Percentiles rank a stretch among this genome's conserved stretches.
These are phyloP conservation scores for Beris chalybata DNA, from an alignment of 2,888 invertebrate genomes.

Conservation along the genomic window DNA sequence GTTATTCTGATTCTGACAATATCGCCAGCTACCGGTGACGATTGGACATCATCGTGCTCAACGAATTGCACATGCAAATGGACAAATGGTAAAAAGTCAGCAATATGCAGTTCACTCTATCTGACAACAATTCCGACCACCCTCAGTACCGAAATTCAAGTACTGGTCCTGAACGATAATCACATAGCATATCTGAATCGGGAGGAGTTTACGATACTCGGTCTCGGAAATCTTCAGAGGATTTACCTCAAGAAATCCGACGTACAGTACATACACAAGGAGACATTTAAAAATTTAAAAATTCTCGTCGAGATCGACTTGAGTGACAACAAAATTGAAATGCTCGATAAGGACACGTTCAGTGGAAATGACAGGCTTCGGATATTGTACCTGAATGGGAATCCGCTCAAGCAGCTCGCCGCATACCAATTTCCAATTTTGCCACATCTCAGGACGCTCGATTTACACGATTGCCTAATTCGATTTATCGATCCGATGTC, in stretches of 20 bases:
- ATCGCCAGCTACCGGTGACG: constrained; percentile 62
- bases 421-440: constrained; percentile 80
- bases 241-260: constrained; percentile 77
- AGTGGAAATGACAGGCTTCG: constrained; percentile 81
- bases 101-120: constrained; percentile 79
- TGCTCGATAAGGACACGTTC: constrained; percentile 77
- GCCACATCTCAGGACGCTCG: constrained; percentile 77
- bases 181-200: constrained; percentile 73
- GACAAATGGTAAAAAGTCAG: constrained; percentile 89
- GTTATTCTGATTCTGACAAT: constrained; percentile 40
- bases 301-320: constrained; percentile 87
- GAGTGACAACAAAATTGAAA: constrained; percentile 76
- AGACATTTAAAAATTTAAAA: constrained; percentile 83
- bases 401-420: constrained; percentile 73
- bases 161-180: constrained; percentile 82
- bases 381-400: constrained; percentile 77
- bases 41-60: constrained; percentile 84
- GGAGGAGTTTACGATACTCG: constrained; percentile 77
- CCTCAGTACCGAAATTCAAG: constrained; percentile 70
- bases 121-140: constrained; percentile 75
- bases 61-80: constrained; percentile 87
- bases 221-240: constrained; percentile 81
- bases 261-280: constrained; percentile 73
- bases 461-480: constrained; percentile 79
- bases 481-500: constrained; percentile 75